Base-by-base conservation (phyloP, 2,113 vertebrate genomes). In the Ictalurus furcatus region DNA sequence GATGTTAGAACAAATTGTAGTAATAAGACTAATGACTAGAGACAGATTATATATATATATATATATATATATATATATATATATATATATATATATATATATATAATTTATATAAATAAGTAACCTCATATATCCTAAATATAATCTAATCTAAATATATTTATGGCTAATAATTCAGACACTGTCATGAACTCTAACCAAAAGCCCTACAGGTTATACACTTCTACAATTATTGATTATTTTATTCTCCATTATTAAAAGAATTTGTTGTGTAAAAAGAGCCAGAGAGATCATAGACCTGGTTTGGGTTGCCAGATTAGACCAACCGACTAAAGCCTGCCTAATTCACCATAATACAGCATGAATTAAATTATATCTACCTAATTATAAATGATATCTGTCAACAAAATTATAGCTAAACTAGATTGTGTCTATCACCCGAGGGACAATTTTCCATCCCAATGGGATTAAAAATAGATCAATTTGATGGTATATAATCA, bases 151-250 rank as follows among this genome's bases (percentile, higher is more conserved):
- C 19, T 4, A 30, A 69, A 73, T 19, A 40, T 8, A 74, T 19
- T 8, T 30, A 21, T 74, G 19, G 17, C 40, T 19, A 40, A 21
- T 74, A 74, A 74, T 34, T 71, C 67, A 34, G 1, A 34, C 30
- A 71, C 14, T 34, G 30, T 71, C 44, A 48, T 48, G 6, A 52
- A 52, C 8, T 11, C 71, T 12, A 9, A 40, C 19, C 37, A 28
- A n/a, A 67, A 28, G 23, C 44, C 12, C 25, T 79, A 67, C n/a
- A 65, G 73, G 21, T 85, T 40, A 58, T 91, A 78, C 63, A 61
- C 17, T 73, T 89, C 76, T 85, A 12, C 74, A 85, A 30, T 44
- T 40, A 87, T 73, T 87, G 65, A 74, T 91, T 84, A 52, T 76
- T 67, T 82, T 88, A 88, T 82, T 71, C 34, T 58, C 44, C 67